These are phyloP conservation scores for Cataglyphis hispanica DNA, from an alignment of 1,140 invertebrate species.

Conservation along the genomic window DNA sequence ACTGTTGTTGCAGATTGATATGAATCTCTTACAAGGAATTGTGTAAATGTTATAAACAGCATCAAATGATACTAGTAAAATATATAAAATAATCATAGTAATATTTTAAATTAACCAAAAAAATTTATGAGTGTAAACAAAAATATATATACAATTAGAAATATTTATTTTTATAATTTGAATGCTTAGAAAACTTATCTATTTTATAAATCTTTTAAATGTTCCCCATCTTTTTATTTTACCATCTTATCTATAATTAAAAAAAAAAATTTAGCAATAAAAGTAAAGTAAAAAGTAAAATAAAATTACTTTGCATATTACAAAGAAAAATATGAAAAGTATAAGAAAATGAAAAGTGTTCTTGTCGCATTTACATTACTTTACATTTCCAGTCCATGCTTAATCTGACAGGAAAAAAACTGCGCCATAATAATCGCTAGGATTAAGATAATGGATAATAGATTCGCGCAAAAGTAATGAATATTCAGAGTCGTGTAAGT, in stretches of 20 bases:
- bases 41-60: neutral
- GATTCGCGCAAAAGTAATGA: conserved; percentile 18
- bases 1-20: conserved; percentile 13
- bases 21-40: neutral
- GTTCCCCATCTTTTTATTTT: neutral
- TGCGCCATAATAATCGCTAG: conserved; percentile 1
- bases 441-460: neutral
- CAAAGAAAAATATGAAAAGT: neutral
- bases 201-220: neutral
- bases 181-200: neutral
- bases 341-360: neutral
- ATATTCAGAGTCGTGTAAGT: conserved; percentile 1
- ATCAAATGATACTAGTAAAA: neutral
- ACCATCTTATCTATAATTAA: neutral
- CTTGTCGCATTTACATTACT: neutral
- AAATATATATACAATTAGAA: conserved; percentile 2
- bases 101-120: conserved; percentile 2
- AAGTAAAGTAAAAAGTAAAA: neutral
- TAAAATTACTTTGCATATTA: conserved; percentile 1
- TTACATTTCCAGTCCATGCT: neutral
- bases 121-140: neutral
- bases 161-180: neutral
- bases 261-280: conserved; percentile 1
- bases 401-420: conserved; percentile 1
- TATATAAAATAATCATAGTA: neutral